Evolutionary conservation across 2,888 invertebrate species (phyloP).

Genomic region (Bhutanitis thaidina): DNA sequence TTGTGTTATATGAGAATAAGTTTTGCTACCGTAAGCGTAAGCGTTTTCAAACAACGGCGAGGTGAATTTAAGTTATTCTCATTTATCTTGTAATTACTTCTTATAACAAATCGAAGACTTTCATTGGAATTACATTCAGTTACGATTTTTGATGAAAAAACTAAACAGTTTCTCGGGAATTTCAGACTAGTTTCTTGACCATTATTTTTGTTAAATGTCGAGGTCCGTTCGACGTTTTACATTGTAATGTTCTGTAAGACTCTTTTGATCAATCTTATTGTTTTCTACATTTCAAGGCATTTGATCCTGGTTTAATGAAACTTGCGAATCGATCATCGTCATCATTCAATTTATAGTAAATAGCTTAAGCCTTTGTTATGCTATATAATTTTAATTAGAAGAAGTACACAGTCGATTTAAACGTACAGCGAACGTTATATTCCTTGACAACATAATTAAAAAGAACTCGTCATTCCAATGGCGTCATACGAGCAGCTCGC

Average conservation of each 20-base stretch:
- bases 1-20: constrained; percentile 11
- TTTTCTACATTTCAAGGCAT: no score
- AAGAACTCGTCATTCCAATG: constrained; percentile 28
- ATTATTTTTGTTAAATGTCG: no score
- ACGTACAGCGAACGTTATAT: background rate
- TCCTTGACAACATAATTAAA: constrained; percentile 25
- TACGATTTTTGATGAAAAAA: background rate
- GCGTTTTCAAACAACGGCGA: constrained; percentile 1
- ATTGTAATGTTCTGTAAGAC: no score
- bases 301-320: no score
- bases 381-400: no score
- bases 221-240: no score
- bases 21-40: constrained; percentile 3
- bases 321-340: no score
- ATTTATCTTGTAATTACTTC: background rate
- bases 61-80: constrained; percentile 6
- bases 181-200: background rate
- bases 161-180: background rate
- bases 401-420: no score
- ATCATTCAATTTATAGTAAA: no score
- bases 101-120: background rate
- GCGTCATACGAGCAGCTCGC: constrained; percentile 23
- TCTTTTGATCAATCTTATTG: no score
- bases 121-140: background rate
- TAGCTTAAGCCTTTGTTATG: no score